Evolutionary conservation across 1,140 invertebrate genomes (phyloP), one percentile per base, ranked within the genome.

Genomic region (Heliconius nattereri): DNA sequence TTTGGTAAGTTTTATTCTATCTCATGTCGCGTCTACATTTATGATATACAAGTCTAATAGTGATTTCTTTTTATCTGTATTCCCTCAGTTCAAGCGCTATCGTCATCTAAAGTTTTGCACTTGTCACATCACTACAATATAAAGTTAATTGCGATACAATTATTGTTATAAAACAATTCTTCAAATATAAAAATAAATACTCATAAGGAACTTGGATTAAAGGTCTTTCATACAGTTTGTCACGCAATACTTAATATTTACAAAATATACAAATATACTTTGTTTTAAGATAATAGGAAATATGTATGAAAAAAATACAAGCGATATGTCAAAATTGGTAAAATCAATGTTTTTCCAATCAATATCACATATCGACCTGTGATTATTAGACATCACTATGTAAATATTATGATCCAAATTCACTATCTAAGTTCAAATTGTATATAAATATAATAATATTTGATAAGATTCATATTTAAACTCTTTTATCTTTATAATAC

Each of bases 261-360:
- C 87, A 87, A 84, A 85, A 88, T 87, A 74, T 88, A 88, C 87
- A 87, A 66, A 85, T 9, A 77, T 23, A 74, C 19, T 29, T 37
- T 71, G 35, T 52, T 52, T 66, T 60, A 32, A 74, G 72, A 66
- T 49, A 54, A 74, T 29, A 49, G n/a, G 23, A 76, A 70, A 76
- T 76, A 49, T 70, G 60, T 66, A 66, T 26, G 35, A 76, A n/a
- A 70, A 45, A 45, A 70, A 76, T 29, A 66, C 23, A 60, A 32
- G 16, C 54, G 23, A 40, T 37, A 76, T 49, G 45, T 76, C 26
- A 76, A 76, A 76, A 29, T 70, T 29, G 7, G 20, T 8, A 76
- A 76, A 76, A 66, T 66, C 13, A 13, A 29, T 66, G 29, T 72
- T 16, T 76, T 76, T 29, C 70, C 23, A 76, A 2, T 16, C 29